Base-by-base conservation (phyloP, 2,113 vertebrate species). In the Alouatta palliata region DNA sequence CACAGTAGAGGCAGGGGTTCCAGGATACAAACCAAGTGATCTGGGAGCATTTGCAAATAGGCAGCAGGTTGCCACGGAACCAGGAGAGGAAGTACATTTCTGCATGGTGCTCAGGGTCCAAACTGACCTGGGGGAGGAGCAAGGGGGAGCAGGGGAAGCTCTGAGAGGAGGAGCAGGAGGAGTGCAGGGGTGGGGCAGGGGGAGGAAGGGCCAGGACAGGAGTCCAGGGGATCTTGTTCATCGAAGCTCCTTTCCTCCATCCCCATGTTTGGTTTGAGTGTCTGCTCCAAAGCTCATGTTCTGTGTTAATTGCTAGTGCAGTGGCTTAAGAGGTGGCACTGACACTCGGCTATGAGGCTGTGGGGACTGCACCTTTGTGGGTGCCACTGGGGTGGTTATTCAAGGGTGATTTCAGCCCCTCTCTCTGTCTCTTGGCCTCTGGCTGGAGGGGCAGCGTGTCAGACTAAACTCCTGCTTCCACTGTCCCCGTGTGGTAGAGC, bases 41-140 rank as follows among this genome's bases (percentile, higher is more conserved):
- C 1, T 0, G 11, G 66, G 32, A 90, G 4, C 0, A 0, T 0
- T 49, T 4, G 0, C 30, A 0, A 9, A 0, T 3, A 27, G 0
- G 3, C 64, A 21, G 30, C 13, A 3, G 0, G 4, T 66, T 66
- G 27, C 0, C 0, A 0, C 0, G 0, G 32, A 83, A 81, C 95
- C 77, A 49, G 23, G 6, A 3, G 9, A 95, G 84, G 56, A 92
- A 92, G 45, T 0, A 4, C 45, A 0, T 0, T 40, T 92, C 95
- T 17, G n/a, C 17, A 0, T 92, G 89, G 14, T 0, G 0, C 27
- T 0, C 0, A 16, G 21, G 4, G 80, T 77, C 5, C 25, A 12
- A 9, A 37, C 0, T 9, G 19, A 37, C 70, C n/a, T 71, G 68
- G 35, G 35, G n/a, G 68, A 70, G 45, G 21, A 54, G 35, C 11